Evolutionary conservation across 2,113 vertebrate species (phyloP), one percentile per base, ranked within the genome.

Genomic region (Trematomus loennbergii): DNA sequence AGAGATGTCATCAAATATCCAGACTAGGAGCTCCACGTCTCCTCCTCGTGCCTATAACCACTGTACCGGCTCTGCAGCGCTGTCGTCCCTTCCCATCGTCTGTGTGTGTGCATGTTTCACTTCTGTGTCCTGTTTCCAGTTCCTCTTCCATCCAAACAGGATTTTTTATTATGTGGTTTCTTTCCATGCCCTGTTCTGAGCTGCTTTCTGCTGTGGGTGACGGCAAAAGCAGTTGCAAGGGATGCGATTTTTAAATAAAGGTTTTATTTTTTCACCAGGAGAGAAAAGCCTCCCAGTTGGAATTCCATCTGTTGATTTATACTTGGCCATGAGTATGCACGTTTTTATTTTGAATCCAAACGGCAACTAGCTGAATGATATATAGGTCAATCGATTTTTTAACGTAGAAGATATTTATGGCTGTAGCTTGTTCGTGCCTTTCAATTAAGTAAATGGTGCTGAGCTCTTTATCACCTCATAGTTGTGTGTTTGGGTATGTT

Each of bases 51-150:
- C 83, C 76, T 88, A 72, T 58, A 62, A 83, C 22, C 81, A 87
- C 82, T 71, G 48, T 74, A 69, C 33, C 17, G 25, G 81, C 73
- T 60, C 54, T 4, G 29, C 46, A 62, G 29, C 67, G 49, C 18
- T 33, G 2, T 67, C 74, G 43, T 82, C 52, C 57, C 12, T 17
- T 79, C 52, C 58, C 20, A 55, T 50, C 22, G 33, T 84, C 49
- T 74, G n/a, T 76, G 57, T 89, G 57, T 58, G 52, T 89, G 91
- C 75, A 70, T 78, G 22, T 81, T 79, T 84, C 61, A 72, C 52
- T 25, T 49, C 52, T 66, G 53, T 53, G 20, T 78, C 55, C 49
- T 18, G 63, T 52, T 8, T 25, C 15, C 3, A 9, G 53, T 25
- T 69, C 66, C 12, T 63, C 49, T 20, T 74, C 8, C 3, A 9